phyloP scores from a whole-genome alignment of 2,113 vertebrate species.

The Calidris pugnax region DNA sequence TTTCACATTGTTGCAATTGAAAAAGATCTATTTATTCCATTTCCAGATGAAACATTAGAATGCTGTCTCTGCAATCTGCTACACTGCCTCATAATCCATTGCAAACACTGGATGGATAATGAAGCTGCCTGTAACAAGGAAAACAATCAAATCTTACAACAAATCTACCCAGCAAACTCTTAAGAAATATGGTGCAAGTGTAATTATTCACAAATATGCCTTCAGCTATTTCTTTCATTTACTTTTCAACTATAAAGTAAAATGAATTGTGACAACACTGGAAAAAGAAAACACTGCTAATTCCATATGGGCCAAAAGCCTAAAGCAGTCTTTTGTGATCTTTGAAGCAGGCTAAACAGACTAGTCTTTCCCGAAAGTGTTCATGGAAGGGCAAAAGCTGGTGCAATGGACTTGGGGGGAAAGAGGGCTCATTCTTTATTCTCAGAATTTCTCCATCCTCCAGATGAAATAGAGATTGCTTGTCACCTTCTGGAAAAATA shows the following conservation, averaged over 20 bases:
- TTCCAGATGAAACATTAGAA: conserved; percentile 44
- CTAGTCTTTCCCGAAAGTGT: neutral
- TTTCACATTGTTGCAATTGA: neutral
- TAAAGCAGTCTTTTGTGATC: neutral
- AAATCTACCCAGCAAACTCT: neutral
- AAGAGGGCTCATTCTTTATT: neutral
- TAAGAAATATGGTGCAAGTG: conserved; percentile 22
- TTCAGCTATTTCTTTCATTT: conserved; percentile 61
- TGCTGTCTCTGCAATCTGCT: neutral
- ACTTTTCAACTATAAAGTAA: conserved; percentile 21
- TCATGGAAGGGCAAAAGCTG: neutral
- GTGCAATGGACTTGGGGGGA: neutral
- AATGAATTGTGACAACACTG: conserved; percentile 24
- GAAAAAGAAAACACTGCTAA: conserved; percentile 5
- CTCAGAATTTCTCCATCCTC: neutral
- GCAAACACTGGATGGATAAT: conserved; percentile 26
- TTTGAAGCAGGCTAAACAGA: neutral
- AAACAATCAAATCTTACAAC: conserved; percentile 26
- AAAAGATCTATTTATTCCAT: neutral
- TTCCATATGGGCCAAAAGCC: neutral
- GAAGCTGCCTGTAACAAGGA: conserved; percentile 8
- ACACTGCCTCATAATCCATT: neutral
- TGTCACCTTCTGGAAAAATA: neutral
- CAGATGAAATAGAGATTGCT: neutral
- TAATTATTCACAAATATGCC: conserved; percentile 60